These are phyloP conservation scores for Polyommatus icarus DNA, from an alignment of 2,888 invertebrate species.

Conservation along the genomic window DNA sequence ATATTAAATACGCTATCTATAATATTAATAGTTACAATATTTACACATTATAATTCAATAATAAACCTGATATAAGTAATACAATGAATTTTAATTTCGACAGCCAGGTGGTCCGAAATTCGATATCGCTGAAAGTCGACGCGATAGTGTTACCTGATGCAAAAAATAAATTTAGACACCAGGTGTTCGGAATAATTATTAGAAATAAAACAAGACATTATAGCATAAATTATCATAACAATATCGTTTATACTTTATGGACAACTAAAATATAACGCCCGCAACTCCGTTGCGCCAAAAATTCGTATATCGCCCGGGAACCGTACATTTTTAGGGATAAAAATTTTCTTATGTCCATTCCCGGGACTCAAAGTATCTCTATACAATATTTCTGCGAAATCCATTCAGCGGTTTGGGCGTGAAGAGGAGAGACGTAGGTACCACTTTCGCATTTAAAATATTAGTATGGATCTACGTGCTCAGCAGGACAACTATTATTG, in stretches of 20 bases:
- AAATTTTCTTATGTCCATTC: no score
- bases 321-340: not conserved
- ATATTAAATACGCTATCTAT: no score
- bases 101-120: slow-evolving; percentile 22
- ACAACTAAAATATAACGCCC: no score
- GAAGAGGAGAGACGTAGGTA: no score
- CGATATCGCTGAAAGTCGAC: slow-evolving; percentile 6
- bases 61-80: not conserved
- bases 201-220: slow-evolving; percentile 1
- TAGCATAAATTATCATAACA: not conserved
- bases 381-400: no score
- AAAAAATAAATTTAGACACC: slow-evolving; percentile 17
- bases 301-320: not conserved
- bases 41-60: not conserved
- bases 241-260: no score
- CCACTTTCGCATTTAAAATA: no score
- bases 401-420: no score
- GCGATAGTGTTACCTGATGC: slow-evolving; percentile 7
- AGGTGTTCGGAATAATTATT: slow-evolving; percentile 12
- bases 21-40: no score
- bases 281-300: no score
- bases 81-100: not conserved
- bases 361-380: no score
- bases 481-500: not conserved
- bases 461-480: not conserved